These are phyloP conservation scores for Stylophora pistillata DNA, from an alignment of 64 coral and sea anemone genomes.

Conservation along the genomic window DNA sequence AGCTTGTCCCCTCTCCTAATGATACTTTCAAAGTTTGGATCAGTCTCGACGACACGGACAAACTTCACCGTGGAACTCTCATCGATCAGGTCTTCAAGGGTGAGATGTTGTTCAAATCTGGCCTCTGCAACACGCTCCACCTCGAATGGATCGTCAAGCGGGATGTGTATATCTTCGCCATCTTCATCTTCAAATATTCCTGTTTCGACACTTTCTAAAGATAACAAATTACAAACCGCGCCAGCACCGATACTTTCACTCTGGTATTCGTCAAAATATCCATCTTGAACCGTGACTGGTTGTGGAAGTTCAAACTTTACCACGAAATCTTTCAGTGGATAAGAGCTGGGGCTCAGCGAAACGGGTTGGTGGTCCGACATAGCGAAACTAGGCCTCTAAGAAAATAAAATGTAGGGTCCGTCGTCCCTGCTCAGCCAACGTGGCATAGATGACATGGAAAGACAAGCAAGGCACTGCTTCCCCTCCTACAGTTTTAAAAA, in stretches of 20 bases:
- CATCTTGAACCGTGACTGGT: background rate
- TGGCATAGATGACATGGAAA: background rate
- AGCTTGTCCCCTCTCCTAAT: slow-evolving; percentile 36
- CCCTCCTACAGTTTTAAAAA: background rate
- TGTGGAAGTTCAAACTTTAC: slow-evolving; percentile 29
- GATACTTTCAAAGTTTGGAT: slow-evolving; percentile 34
- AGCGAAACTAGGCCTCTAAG: background rate
- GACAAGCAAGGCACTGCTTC: background rate
- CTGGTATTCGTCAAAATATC: background rate
- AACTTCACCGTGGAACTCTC: slow-evolving; percentile 21
- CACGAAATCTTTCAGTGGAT: slow-evolving; percentile 12
- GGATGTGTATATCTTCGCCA: background rate
- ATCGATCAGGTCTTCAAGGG: background rate
- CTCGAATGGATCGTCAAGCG: slow-evolving; percentile 12
- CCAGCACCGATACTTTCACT: background rate
- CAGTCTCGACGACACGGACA: slow-evolving; percentile 33
- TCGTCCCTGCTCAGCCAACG: background rate
- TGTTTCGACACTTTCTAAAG: slow-evolving; percentile 31
- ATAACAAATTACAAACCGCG: background rate
- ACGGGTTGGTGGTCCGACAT: background rate
- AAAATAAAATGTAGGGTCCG: background rate
- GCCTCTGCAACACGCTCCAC: slow-evolving; percentile 32
- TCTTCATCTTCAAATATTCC: slow-evolving; percentile 2
- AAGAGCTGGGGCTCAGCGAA: background rate
- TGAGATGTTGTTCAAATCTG: slow-evolving; percentile 29